Evolutionary conservation across 2,797 vertebrate species (phyloP).

Genomic region (Schizothorax lantsangensis): DNA sequence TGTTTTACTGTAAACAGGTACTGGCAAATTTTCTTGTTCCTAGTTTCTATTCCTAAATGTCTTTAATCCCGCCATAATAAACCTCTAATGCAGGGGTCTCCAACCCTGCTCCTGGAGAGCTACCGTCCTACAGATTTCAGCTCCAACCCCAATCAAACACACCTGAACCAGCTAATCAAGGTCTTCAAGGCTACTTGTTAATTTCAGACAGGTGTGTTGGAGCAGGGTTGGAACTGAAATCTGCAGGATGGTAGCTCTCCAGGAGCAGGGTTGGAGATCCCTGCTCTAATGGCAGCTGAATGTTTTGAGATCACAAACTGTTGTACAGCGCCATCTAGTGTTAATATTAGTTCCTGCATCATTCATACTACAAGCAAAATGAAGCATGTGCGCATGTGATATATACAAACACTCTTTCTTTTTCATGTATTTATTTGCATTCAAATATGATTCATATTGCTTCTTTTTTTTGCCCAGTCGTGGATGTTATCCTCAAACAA

Average conservation of each 20-base stretch:
- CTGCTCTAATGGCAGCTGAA: neutral
- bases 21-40: neutral
- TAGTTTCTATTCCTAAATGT: neutral
- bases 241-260: no score
- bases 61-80: neutral
- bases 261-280: no score
- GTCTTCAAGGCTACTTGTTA: no score
- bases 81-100: no score
- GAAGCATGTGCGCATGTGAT: neutral
- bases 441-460: constrained; percentile 75
- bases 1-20: neutral
- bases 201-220: no score
- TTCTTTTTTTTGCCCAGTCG: constrained; percentile 69
- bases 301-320: neutral
- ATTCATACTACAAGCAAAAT: neutral
- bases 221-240: no score
- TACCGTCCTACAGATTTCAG: no score
- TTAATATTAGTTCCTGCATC: neutral
- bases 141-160: no score
- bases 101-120: no score
- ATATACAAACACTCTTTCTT: constrained; percentile 11
- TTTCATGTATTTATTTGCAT: constrained; percentile 77
- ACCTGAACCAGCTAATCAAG: no score
- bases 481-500: constrained; percentile 75
- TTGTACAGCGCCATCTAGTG: neutral